Evolutionary conservation across 2,113 vertebrate species (phyloP), one percentile per base, ranked within the genome.

Genomic region (Dromas ardeola): DNA sequence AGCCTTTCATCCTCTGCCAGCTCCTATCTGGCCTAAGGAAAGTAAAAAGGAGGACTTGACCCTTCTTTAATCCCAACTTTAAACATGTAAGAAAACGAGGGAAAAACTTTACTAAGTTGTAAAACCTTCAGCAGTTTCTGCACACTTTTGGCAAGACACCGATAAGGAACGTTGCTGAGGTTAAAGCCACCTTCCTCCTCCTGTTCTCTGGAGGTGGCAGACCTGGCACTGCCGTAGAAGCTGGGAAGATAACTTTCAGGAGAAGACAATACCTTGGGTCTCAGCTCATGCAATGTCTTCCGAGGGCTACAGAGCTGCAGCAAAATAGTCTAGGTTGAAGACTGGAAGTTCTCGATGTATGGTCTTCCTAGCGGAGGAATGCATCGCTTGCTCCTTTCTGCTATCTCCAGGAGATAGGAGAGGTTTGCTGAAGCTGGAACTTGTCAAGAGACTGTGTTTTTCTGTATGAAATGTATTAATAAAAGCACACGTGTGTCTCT

Each of bases 31-130:
- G 79, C 93, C 92, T 47, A 62, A 81, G 90, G 94, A 80, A 67
- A 91, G 22, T 2, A n/a, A 81, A 47, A 94, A 34, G 20, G 42
- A 40, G 25, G 45, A 49, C 53, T 88, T 26, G 42, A 61, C 53
- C 63, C 76, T 88, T 90, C 76, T 90, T 90, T 93, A n/a, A 95
- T 90, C 86, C 76, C 66, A 86, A 45, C 86, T 83, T 88, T 17
- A 47, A 81, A 80, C 29, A 8, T 5, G 15, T 18, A 21, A 25
- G 27, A 73, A 86, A 90, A 83, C 9, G 15, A 92, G 29, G 27
- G 29, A 53, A 25, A 70, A 88, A 25, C 8, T 19, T 17, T 6
- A 53, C 59, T 14, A 42, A 53, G n/a, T 2, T 58, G 11, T 71
- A 90, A 86, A 86, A 80, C 9, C 14, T 50, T 56, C 59, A 13